phyloP scores from a whole-genome alignment of 2,888 invertebrate genomes.

The Stenchaetothrips biformis region DNA sequence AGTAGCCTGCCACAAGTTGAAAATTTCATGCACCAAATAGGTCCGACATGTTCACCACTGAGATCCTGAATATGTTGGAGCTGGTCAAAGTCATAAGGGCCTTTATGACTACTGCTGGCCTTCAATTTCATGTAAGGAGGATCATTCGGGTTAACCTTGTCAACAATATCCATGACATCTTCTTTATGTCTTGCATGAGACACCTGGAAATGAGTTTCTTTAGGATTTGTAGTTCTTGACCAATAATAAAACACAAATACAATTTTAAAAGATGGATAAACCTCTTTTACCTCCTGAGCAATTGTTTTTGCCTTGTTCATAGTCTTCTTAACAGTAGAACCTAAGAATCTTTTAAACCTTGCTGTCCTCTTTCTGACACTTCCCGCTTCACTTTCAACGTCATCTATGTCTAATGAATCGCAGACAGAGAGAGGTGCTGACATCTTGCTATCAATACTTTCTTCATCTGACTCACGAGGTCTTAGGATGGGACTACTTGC shows the following conservation, averaged over 20 bases:
- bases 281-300: slow-evolving; percentile 60
- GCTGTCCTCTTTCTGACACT: slow-evolving; percentile 50
- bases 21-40: slow-evolving; percentile 99
- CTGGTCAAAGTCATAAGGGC: slow-evolving; percentile 92
- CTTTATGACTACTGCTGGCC: slow-evolving; percentile 93
- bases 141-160: slow-evolving; percentile 50
- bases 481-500: slow-evolving; percentile 58
- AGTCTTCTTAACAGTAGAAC: slow-evolving; percentile 84
- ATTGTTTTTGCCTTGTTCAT: slow-evolving; percentile 86
- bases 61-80: slow-evolving; percentile 84
- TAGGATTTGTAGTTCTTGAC: neutral
- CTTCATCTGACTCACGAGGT: slow-evolving; percentile 72
- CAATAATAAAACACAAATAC: neutral
- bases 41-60: slow-evolving; percentile 78
- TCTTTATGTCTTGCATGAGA: slow-evolving; percentile 83
- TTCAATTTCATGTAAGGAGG: slow-evolving; percentile 72
- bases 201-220: slow-evolving; percentile 45
- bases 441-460: slow-evolving; percentile 63
- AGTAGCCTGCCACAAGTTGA: slow-evolving; percentile 90
- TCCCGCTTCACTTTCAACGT: slow-evolving; percentile 47
- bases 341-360: slow-evolving; percentile 69
- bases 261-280: neutral
- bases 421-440: slow-evolving; percentile 43
- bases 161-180: slow-evolving; percentile 77
- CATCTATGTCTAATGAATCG: slow-evolving; percentile 39